Evolutionary conservation across 2,888 invertebrate genomes (phyloP), one percentile per base, ranked within the genome.

Genomic region (Harpalus rubripes): DNA sequence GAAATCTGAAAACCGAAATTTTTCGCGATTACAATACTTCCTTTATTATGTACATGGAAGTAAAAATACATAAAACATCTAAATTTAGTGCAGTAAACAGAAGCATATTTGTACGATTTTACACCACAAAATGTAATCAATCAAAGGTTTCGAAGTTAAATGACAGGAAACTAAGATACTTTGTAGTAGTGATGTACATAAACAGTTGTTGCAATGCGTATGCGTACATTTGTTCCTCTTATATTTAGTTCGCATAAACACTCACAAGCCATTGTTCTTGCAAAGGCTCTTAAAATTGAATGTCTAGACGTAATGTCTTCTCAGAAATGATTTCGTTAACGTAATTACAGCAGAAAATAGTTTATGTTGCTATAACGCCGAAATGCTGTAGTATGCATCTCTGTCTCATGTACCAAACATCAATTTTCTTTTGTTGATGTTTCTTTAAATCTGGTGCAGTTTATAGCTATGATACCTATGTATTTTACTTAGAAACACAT

Each of bases 281-380:
- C 44, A 68, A n/a, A 32, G 12, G 63, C 6, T 22, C 68, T 68
- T 68, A 68, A 68, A 68, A 68, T 68, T n/a, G 32, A n/a, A 68
- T 41, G 68, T 68, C 68, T 68, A 68, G 68, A 68, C 68, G 15
- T 68, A n/a, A 68, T 41, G 68, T 68, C n/a, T 68, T 68, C 41
- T 68, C 16, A 39, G 68, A 68, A 39, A 8, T 15, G 68, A 32
- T 65, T 65, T 26, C 63, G 12, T 63, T 8, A 63, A 63, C 18
- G 22, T 63, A 59, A 59, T 59, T 59, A 59, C 44, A 2, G 10
- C 10, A 52, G 44, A 52, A 52, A 52, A 52, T 12, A 6, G 32
- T 32, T 32, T 32, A 32, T 32, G 32, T 32, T 32, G 32, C 32
- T 32, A 32, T 32, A 32, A 32, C 32, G 32, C 32, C 6, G 32